Base-by-base conservation (phyloP, 2,797 vertebrate species). In the Pseudomugil gertrudae region DNA sequence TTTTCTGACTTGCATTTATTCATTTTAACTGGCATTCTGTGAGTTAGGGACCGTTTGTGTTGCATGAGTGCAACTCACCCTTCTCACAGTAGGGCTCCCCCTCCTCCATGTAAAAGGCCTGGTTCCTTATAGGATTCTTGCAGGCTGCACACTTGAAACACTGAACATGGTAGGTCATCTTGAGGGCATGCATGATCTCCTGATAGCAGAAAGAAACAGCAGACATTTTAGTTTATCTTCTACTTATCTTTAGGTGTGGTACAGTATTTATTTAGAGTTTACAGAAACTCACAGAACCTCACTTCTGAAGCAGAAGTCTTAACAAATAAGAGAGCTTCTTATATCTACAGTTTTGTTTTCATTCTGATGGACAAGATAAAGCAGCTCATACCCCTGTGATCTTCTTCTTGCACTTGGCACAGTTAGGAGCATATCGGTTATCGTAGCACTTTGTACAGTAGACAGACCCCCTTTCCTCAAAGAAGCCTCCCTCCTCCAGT, bases 161-260 rank as follows among this genome's bases (percentile, higher is more conserved):
- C 68, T 97, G 92, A 62, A 99, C 95, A 0, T 99, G 98, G 95
- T 96, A 99, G 84, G 98, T 99, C 96, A 98, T 98, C 94, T 99
- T 99, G 88, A 99, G 93, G 0, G 98, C 98, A 0, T 99, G 98
- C 98, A 99, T 99, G 92, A 99, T 97, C 89, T 99, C 98, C 98
- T 99, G 88, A 29, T 58, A 5, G 52, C 45, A 40, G 23, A 51
- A 6, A 30, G 15, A 38, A 54, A 27, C 23, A 51, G 38, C 1
- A 24, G 3, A 9, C 21, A 33, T 32, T 24, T 9, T 17, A 14
- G 2, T 24, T 57, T 17, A 10, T 27, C 47, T 32, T 3, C 2
- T 23, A 14, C 17, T 17, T 4, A 26, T 14, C 40, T 1, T 19
- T 6, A 11, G 15, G 17, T 17, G 38, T 40, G 3, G n/a, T n/a